These are phyloP conservation scores for Acrobeloides nanus DNA, from an alignment of 2,888 invertebrate genomes.

Conservation along the genomic window DNA sequence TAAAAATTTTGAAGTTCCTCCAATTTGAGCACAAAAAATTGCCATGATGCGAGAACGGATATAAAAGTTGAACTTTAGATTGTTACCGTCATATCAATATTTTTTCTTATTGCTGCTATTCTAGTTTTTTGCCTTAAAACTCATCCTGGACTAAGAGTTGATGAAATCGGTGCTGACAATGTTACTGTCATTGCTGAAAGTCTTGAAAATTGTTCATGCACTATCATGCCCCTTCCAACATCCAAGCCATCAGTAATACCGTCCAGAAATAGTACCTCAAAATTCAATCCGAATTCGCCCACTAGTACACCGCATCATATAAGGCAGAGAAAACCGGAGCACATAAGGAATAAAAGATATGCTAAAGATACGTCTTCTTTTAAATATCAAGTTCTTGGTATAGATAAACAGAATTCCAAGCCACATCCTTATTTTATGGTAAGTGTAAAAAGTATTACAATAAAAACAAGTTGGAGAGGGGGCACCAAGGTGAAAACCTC, in stretches of 20 bases:
- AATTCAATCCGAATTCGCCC: too few relatives aligned
- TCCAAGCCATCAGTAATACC: too few relatives aligned
- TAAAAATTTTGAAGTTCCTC: background rate
- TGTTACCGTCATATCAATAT: conserved; percentile 82
- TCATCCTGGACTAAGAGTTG: conserved; percentile 80
- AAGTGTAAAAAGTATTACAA: conserved; percentile 8
- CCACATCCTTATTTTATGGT: conserved; percentile 50
- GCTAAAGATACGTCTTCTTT: too few relatives aligned
- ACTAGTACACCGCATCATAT: too few relatives aligned
- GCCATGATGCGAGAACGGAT: too few relatives aligned
- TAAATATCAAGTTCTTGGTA: conserved; percentile 35
- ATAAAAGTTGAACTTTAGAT: conserved; percentile 65
- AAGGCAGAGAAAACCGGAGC: too few relatives aligned
- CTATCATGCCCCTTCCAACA: background rate
- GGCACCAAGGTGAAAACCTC: too few relatives aligned
- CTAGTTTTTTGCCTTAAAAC: conserved; percentile 92
- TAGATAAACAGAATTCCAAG: conserved; percentile 45
- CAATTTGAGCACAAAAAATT: too few relatives aligned
- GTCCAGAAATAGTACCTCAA: too few relatives aligned
- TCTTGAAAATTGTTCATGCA: conserved; percentile 7
- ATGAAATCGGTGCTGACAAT: conserved; percentile 25
- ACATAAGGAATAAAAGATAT: too few relatives aligned
- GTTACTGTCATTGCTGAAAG: conserved; percentile 5
- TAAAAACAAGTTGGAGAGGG: too few relatives aligned
- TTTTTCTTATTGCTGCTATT: conserved; percentile 92